Base-by-base conservation (phyloP, 92 coral and sea anemone genomes). In the Anthopleura xanthogrammica region DNA sequence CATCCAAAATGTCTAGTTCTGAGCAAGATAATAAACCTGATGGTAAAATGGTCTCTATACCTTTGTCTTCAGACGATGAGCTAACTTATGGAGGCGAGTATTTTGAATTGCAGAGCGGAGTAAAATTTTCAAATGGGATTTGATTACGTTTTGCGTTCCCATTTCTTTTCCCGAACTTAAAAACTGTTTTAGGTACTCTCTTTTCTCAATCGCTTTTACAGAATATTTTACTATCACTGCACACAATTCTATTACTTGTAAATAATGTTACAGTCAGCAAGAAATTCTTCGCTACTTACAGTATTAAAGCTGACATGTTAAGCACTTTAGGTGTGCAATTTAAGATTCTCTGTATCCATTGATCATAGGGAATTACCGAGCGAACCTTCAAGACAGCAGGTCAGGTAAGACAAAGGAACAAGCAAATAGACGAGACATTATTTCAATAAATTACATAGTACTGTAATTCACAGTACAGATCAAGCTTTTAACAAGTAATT, bases 1-100 rank as follows among this genome's bases (percentile, higher is more conserved):
- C 42, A 68, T 36, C 19, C 56, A 87, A 62, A 78, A 93, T 93
- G 98, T 93, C 98, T 16, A 84, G 92, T 81, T 78, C 85, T 78
- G 98, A 93, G 42, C 91, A 87, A 77, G 95, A 89, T 39, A 78
- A 88, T 10, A 91, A 87, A 87, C 68, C 81, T 12, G 98, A 93
- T 36, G 93, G 86, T 23, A 91, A 89, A 77, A 89, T 93, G 90
- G 98, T 93, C 72, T 92, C 99, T 17, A 94, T 97, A 80, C 95
- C 98, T 79, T 83, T 97, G 80, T 97, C 99, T 29, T 97, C 99
- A 14, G 99, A 96, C 86, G 99, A 96, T 20, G 99, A 96, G 85
- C 75, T 92, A 41, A 74, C 92, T 57, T 83, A 80, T 54, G 94
- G 94, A 77, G 87, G 87, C 68, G 58, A 48, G 71, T 11, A 43